phyloP scores from a whole-genome alignment of 2,888 invertebrate genomes.

The Mythimna impura region DNA sequence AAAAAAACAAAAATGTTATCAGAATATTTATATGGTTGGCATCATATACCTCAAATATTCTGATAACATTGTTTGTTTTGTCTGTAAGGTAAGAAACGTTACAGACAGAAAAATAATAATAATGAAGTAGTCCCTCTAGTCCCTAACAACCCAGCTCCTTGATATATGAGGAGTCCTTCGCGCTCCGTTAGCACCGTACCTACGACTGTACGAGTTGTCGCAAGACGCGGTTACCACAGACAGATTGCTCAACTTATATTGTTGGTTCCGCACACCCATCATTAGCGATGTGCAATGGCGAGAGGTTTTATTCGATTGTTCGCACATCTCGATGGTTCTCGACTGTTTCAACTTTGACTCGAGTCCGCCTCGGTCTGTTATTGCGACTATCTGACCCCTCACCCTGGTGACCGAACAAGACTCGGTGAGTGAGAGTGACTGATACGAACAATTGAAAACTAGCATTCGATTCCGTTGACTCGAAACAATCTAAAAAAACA shows the following conservation, averaged over 20 bases:
- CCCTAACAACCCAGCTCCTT: conserved; percentile 41
- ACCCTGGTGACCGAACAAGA: no score
- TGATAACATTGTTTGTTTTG: not conserved
- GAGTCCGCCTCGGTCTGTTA: no score
- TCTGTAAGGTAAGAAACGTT: not conserved
- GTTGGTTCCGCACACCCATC: conserved; percentile 56
- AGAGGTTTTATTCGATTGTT: no score
- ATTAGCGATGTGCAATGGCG: conserved; percentile 8
- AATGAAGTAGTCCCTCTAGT: not conserved
- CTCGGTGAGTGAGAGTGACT: no score
- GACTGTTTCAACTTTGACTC: no score
- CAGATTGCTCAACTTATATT: conserved; percentile 65
- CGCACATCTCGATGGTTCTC: no score
- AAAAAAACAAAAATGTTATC: not conserved
- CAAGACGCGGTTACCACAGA: conserved; percentile 61
- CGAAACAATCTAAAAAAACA: no score
- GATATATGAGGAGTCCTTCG: conserved; percentile 55
- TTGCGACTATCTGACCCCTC: no score
- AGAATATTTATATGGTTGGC: no score
- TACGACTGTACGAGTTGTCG: conserved; percentile 55
- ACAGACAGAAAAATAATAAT: conserved; percentile 2
- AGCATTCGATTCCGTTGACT: no score
- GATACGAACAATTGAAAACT: no score
- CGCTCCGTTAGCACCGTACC: conserved; percentile 57
- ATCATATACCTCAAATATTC: not conserved